Conservation (phyloP, 1,140 invertebrate species). For the Lucilia sericata region DNA sequence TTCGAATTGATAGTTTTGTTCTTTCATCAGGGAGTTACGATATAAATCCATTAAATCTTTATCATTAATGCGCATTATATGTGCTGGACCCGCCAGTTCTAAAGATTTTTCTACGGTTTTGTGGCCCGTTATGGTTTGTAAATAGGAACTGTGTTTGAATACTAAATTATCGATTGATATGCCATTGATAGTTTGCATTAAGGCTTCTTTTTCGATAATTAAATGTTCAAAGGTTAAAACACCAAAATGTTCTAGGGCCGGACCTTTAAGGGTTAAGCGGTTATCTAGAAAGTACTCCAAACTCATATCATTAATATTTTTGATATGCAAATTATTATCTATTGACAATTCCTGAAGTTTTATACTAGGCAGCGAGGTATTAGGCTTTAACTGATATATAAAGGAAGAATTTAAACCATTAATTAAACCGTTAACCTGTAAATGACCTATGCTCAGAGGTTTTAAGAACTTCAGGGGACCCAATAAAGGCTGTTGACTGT, state of each 20-base stretch:
- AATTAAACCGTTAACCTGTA: constrained; percentile 50
- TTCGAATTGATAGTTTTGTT: constrained; percentile 60
- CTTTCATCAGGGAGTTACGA: constrained; percentile 55
- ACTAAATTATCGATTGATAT: constrained; percentile 55
- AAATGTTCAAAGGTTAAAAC: constrained; percentile 57
- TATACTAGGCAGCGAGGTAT: constrained; percentile 49
- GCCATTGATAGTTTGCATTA: constrained; percentile 56
- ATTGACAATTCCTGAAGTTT: constrained; percentile 47
- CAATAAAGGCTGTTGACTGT: constrained; percentile 51
- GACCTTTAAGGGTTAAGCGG: constrained; percentile 52
- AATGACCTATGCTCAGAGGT: constrained; percentile 44
- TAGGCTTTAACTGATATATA: constrained; percentile 18
- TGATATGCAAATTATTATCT: constrained; percentile 48
- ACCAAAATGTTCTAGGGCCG: constrained; percentile 56
- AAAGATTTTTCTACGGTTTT: constrained; percentile 55
- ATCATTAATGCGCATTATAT: constrained; percentile 57
- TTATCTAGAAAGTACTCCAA: constrained; percentile 57
- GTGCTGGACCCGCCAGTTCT: constrained; percentile 52
- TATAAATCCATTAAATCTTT: constrained; percentile 57
- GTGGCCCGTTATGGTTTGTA: constrained; percentile 53
- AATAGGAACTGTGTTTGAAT: constrained; percentile 48
- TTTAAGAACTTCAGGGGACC: constrained; percentile 52
- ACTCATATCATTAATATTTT: constrained; percentile 55
- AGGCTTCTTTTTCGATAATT: constrained; percentile 48
- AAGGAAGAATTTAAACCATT: constrained; percentile 50